A percentile compares a stretch with the other conserved stretches of the same genome.
Conservation (phyloP, 1,140 invertebrate genomes). For the Archivesica marissinica region DNA sequence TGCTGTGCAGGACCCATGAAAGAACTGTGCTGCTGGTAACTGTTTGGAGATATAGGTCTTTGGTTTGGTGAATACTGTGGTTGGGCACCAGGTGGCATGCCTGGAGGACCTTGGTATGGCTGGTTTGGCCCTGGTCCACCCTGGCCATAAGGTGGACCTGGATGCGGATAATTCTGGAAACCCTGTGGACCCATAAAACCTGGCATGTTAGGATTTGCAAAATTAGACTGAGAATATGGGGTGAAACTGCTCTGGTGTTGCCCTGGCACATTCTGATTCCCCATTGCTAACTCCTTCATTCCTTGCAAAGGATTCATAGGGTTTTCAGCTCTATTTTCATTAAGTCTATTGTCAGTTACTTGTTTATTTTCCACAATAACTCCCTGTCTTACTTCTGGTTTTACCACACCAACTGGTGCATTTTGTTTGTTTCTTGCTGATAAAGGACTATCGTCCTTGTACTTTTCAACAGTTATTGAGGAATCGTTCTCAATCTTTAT, state of each 20-base stretch:
- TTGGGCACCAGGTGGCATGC: conserved; percentile 25
- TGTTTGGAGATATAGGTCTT: conserved; percentile 50
- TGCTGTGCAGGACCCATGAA: conserved; percentile 23
- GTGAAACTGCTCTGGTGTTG: conserved; percentile 9
- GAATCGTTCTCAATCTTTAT: conserved; percentile 15
- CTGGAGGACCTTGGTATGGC: conserved; percentile 3
- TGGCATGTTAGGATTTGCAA: conserved; percentile 22
- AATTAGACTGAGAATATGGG: conserved; percentile 27
- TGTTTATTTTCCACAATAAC: conserved; percentile 61
- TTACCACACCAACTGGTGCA: conserved; percentile 59
- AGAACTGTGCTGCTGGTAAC: conserved; percentile 15
- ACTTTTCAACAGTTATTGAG: conserved; percentile 11
- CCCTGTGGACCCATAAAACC: conserved; percentile 33
- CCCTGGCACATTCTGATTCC: conserved; percentile 18
- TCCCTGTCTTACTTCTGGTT: conserved; percentile 60
- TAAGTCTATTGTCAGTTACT: conserved; percentile 6
- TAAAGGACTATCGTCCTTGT: conserved; percentile 50
- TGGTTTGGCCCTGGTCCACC: neutral
- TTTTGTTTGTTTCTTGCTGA: conserved; percentile 60
- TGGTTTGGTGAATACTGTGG: conserved; percentile 29
- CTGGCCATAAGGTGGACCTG: neutral
- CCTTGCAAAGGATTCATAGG: conserved; percentile 48
- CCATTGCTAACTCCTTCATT: conserved; percentile 57
- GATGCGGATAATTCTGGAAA: conserved; percentile 37
- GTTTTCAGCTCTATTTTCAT: conserved; percentile 14